Conservation (phyloP, 2,888 invertebrate species). For the Pseudanteris insignis region DNA sequence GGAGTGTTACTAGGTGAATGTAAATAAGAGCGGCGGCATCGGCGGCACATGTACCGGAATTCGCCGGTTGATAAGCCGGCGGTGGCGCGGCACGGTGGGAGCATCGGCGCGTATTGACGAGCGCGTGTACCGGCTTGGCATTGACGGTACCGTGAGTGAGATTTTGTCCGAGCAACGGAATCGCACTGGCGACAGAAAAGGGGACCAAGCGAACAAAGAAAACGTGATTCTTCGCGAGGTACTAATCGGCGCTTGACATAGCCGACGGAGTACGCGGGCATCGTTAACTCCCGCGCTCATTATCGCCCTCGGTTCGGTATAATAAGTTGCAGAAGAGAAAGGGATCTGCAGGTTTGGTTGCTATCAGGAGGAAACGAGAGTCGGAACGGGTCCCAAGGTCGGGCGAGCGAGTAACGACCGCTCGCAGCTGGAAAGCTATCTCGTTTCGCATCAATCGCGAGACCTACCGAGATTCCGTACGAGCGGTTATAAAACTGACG, state of each 20-base stretch:
- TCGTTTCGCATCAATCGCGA: slow-evolving; percentile 41
- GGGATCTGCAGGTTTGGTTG: slow-evolving; percentile 26
- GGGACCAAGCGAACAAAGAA: slow-evolving; percentile 10
- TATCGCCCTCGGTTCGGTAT: slow-evolving; percentile 13
- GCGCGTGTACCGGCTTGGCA: slow-evolving; percentile 24
- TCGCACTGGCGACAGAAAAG: slow-evolving; percentile 11
- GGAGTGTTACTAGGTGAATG: too few relatives aligned
- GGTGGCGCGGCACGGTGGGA: too few relatives aligned
- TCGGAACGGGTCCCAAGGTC: slow-evolving; percentile 49
- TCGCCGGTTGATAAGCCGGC: too few relatives aligned
- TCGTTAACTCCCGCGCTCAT: slow-evolving; percentile 13
- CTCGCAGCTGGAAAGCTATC: slow-evolving; percentile 45
- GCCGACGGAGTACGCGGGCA: background rate
- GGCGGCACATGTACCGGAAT: too few relatives aligned
- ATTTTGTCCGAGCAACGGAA: slow-evolving; percentile 1
- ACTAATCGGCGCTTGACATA: slow-evolving; percentile 1
- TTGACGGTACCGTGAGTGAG: slow-evolving; percentile 21
- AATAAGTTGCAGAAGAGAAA: slow-evolving; percentile 35
- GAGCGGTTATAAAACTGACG: slow-evolving; percentile 5
- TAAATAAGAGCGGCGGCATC: too few relatives aligned
- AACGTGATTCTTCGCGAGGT: background rate
- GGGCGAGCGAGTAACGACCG: slow-evolving; percentile 47
- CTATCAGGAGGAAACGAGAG: slow-evolving; percentile 38
- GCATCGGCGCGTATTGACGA: too few relatives aligned
- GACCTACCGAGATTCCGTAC: slow-evolving; percentile 25